phyloP scores from a whole-genome alignment of 2,797 vertebrate species.

The Sus cebifrons region DNA sequence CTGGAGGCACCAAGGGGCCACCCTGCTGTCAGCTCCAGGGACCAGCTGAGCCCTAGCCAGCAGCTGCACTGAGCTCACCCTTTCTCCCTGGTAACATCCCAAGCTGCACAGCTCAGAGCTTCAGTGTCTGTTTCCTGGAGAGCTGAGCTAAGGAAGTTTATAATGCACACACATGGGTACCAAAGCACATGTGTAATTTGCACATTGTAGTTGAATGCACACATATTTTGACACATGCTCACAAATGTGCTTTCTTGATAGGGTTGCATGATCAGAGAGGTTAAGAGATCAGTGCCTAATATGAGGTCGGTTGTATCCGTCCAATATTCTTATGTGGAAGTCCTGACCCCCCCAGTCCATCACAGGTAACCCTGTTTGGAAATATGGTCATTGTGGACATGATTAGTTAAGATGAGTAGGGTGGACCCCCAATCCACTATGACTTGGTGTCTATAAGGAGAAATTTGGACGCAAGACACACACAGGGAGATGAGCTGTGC shows the following conservation, averaged over 20 bases:
- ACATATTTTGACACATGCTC: background rate
- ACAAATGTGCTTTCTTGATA: background rate
- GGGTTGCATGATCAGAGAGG: background rate
- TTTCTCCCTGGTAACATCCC: background rate
- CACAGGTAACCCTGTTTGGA: background rate
- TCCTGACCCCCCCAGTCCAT: background rate
- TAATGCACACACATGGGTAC: background rate
- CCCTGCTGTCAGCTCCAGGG: background rate
- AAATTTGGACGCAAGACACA: background rate
- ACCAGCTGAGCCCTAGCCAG: background rate
- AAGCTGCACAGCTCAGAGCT: background rate
- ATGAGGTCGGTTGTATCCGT: background rate
- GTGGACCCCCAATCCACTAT: too few species aligned
- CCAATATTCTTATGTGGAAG: background rate
- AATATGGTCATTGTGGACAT: background rate
- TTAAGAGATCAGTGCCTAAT: background rate
- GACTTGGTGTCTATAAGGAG: background rate
- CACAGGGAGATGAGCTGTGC: rapidly evolving
- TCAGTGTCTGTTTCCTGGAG: background rate
- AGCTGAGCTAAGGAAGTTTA: background rate
- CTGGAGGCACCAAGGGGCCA: background rate
- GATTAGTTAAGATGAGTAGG: background rate
- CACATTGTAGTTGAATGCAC: background rate
- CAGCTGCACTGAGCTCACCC: background rate
- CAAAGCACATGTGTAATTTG: background rate